These are phyloP conservation scores for Arvicanthis niloticus DNA, from an alignment of 2,113 vertebrate species.

Conservation along the genomic window DNA sequence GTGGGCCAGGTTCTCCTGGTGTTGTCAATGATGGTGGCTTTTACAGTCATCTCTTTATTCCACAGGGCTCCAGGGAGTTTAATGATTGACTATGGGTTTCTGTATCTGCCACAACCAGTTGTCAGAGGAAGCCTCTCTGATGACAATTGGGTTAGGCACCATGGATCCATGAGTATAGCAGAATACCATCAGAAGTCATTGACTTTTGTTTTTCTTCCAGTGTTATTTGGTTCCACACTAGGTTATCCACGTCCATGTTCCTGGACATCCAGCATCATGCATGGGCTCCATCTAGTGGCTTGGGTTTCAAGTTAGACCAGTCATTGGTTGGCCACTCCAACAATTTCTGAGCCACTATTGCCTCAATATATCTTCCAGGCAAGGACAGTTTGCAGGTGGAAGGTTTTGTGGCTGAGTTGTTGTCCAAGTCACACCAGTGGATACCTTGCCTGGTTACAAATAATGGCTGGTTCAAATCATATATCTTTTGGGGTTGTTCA, in stretches of 20 bases:
- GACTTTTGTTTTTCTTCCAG: not conserved
- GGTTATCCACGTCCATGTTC: not conserved
- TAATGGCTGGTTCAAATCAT: not conserved
- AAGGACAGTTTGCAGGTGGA: not conserved
- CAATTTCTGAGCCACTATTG: not conserved
- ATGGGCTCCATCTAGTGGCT: not conserved
- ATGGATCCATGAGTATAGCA: not conserved
- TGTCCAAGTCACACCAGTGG: not conserved
- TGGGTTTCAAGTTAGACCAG: not conserved
- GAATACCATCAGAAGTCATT: not conserved
- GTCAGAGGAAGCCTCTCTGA: not conserved
- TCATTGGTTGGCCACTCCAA: not conserved
- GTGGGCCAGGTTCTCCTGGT: not conserved
- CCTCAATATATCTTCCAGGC: no score
- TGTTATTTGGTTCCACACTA: not conserved
- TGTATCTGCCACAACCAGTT: not conserved
- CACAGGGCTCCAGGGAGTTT: not conserved
- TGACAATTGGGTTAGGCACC: no score
- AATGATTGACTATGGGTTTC: not conserved
- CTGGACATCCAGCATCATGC: not conserved
- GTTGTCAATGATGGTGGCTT: not conserved
- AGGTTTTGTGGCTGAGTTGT: not conserved
- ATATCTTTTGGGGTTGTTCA: not conserved
- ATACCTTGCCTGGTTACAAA: not conserved
- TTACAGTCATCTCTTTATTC: not conserved